Evolutionary conservation across 2,797 vertebrate genomes (phyloP).

Genomic region (Urophycis tenuis): DNA sequence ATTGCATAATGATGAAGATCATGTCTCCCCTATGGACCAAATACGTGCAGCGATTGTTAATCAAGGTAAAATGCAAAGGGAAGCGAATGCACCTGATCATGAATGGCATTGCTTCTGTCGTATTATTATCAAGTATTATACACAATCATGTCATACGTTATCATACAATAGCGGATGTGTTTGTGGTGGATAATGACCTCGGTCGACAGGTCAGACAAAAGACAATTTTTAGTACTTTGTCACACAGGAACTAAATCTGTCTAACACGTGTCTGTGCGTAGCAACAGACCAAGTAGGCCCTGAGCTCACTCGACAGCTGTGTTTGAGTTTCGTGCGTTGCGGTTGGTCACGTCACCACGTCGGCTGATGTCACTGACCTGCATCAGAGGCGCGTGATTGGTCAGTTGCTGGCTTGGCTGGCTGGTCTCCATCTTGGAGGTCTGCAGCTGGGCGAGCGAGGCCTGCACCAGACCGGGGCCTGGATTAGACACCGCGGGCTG

Average conservation of each 20-base stretch:
- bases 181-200: background rate
- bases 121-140: too few relatives aligned
- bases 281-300: too few relatives aligned
- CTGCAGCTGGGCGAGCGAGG: constrained; percentile 67
- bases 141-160: too few relatives aligned
- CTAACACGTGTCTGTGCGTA: too few relatives aligned
- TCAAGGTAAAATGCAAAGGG: background rate
- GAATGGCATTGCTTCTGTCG: too few relatives aligned
- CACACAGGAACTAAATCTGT: too few relatives aligned
- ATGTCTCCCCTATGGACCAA: too few relatives aligned
- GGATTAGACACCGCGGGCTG: constrained; percentile 70
- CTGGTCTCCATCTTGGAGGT: constrained; percentile 66
- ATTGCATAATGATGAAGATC: too few relatives aligned
- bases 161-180: background rate
- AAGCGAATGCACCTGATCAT: background rate
- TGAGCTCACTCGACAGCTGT: background rate
- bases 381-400: constrained; percentile 70
- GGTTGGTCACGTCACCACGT: background rate
- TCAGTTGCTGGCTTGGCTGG: constrained; percentile 57
- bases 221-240: too few relatives aligned
- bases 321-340: background rate
- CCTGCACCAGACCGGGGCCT: constrained; percentile 68
- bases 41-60: too few relatives aligned
- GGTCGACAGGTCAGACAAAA: too few relatives aligned
- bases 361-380: constrained; percentile 72